Base-by-base conservation (phyloP, 2,113 vertebrate genomes). In the Dromaius novaehollandiae region DNA sequence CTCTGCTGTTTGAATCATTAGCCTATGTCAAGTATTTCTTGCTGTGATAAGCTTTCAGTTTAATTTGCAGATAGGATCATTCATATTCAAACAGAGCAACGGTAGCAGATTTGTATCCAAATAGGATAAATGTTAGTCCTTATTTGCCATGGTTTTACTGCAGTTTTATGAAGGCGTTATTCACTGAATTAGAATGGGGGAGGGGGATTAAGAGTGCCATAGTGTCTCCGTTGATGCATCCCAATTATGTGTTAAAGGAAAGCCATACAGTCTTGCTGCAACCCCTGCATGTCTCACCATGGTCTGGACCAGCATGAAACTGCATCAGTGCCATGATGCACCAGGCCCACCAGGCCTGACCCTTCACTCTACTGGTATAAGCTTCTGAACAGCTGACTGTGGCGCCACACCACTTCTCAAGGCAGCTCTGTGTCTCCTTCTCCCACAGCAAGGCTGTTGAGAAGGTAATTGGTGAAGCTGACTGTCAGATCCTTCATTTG, bases 11-110 rank as follows among this genome's bases (percentile, higher is more conserved):
- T 55, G 13, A 83, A 82, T 82, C 55, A 84, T 93, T 89, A n/a
- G 19, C 73, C 55, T 83, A 71, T 81, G 32, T 79, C 51, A 69
- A 76, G 34, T 79, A 84, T 89, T 89, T 84, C 65, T 92, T 76
- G 77, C 61, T 90, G 61, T 71, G 83, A 87, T 68, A 87, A 84
- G 42, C n/a, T 89, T 82, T 87, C 73, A 14, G 38, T 92, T 89
- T 95, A 84, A 85, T 87, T 89, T 82, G 19, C 44, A 13, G 20
- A 25, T 82, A 42, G 64, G 50, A 89, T 84, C 14, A 11, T 81
- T 89, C 17, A 24, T 44, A 76, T 65, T 73, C 69, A 68, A 12
- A 28, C 26, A 76, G 86, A 90, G 51, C 0, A 0, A 17, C 36
- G 71, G 50, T 51, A 69, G 76, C 50, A 76, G 61, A 87, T 32